These are phyloP conservation scores for Pantherophis guttatus DNA, from an alignment of 2,113 vertebrate species.

Conservation along the genomic window DNA sequence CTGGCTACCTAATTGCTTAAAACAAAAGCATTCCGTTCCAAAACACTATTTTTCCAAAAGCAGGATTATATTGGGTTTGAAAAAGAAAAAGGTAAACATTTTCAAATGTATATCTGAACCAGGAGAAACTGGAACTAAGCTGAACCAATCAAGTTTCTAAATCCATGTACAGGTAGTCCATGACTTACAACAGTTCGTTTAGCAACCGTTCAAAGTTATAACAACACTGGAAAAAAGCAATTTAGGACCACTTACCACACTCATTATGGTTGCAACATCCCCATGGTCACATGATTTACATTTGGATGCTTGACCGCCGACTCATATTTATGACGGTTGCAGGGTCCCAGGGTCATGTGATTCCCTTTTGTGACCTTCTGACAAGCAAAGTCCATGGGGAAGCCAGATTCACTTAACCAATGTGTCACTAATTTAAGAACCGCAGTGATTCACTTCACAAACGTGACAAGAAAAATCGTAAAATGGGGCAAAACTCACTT, in stretches of 20 bases:
- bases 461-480: not conserved
- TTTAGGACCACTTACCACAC: not conserved
- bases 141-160: not conserved
- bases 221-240: not conserved
- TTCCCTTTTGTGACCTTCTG: not conserved
- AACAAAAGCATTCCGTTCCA: slow-evolving; percentile 66
- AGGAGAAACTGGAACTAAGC: slow-evolving; percentile 24
- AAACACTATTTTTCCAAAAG: slow-evolving; percentile 63
- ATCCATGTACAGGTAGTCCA: not conserved
- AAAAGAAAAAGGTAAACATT: slow-evolving; percentile 53
- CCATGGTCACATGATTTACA: not conserved
- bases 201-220: not conserved
- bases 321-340: not conserved
- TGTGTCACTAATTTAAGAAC: not conserved
- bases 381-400: not conserved
- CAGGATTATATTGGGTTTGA: slow-evolving; percentile 48
- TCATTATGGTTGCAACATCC: not conserved
- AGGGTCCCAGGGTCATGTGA: not conserved
- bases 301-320: not conserved
- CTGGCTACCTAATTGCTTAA: slow-evolving; percentile 69
- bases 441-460: not conserved
- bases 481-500: not conserved
- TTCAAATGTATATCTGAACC: slow-evolving; percentile 54
- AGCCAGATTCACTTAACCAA: not conserved
- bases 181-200: not conserved